Conservation (phyloP, 2,797 vertebrate species). For the Danio aesculapii region DNA sequence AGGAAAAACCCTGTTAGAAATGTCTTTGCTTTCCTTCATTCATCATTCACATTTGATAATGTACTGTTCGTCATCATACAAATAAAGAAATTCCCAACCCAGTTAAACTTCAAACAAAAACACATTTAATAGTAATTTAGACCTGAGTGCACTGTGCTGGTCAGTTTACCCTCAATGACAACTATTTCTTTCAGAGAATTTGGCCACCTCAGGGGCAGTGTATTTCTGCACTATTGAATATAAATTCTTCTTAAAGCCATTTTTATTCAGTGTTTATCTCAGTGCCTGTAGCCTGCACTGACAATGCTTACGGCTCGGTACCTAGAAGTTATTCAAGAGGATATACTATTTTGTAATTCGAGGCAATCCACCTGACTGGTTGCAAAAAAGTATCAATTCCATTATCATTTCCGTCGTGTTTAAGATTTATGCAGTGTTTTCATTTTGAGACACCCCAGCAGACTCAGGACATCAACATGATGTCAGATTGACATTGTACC, state of each 20-base stretch:
- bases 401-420: not conserved
- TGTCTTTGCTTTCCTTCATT: constrained; percentile 16
- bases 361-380: not conserved
- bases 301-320: not conserved
- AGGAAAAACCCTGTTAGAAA: not conserved
- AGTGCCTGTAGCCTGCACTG: not conserved
- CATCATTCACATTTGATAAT: not conserved
- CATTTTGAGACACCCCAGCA: not conserved
- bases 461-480: too few relatives aligned
- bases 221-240: constrained; percentile 11
- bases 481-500: too few relatives aligned
- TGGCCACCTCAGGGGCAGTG: constrained; percentile 8
- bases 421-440: constrained; percentile 14
- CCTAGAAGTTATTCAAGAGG: not conserved
- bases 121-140: not conserved
- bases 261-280: not conserved
- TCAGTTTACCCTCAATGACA: not conserved
- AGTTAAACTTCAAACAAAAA: constrained; percentile 9
- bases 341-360: not conserved
- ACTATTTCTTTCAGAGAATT: not conserved
- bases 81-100: not conserved
- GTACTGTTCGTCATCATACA: not conserved
- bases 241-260: not conserved
- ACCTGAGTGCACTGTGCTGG: constrained; percentile 27
- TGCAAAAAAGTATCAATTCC: not conserved